Conservation (phyloP, 2,888 invertebrate species). For the Clitarchus hookeri region DNA sequence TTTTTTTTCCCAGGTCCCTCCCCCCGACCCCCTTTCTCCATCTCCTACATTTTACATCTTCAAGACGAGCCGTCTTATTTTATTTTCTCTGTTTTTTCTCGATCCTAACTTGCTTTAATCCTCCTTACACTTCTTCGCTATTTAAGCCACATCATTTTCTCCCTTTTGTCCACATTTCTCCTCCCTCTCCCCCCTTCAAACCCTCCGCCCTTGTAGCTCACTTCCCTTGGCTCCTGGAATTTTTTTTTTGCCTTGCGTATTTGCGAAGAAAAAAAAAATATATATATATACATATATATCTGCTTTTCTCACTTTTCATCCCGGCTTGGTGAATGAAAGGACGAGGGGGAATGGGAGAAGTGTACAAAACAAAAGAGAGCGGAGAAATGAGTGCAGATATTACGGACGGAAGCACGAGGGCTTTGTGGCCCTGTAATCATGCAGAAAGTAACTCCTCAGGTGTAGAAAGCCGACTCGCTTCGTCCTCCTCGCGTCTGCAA, state of each 20-base stretch:
- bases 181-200: neutral
- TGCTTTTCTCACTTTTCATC: conserved; percentile 3
- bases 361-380: neutral
- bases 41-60: neutral
- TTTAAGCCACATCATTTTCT: conserved; percentile 14
- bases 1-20: too few relatives aligned
- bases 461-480: neutral
- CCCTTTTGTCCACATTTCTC: neutral
- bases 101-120: conserved; percentile 1
- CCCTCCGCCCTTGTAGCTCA: neutral
- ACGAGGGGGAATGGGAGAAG: neutral
- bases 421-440: conserved; percentile 6
- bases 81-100: neutral
- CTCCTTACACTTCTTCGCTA: neutral
- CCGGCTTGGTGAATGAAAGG: neutral
- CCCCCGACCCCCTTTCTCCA: neutral
- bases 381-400: conserved; percentile 2
- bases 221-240: neutral
- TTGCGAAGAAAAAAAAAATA: neutral
- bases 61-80: neutral
- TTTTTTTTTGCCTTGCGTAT: neutral
- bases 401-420: neutral
- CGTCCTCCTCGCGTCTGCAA: neutral
- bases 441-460: conserved; percentile 4
- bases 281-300: neutral